Evolutionary conservation across 2,797 vertebrate genomes (phyloP), one percentile per base, ranked within the genome.

Genomic region (Xenopus petersii): DNA sequence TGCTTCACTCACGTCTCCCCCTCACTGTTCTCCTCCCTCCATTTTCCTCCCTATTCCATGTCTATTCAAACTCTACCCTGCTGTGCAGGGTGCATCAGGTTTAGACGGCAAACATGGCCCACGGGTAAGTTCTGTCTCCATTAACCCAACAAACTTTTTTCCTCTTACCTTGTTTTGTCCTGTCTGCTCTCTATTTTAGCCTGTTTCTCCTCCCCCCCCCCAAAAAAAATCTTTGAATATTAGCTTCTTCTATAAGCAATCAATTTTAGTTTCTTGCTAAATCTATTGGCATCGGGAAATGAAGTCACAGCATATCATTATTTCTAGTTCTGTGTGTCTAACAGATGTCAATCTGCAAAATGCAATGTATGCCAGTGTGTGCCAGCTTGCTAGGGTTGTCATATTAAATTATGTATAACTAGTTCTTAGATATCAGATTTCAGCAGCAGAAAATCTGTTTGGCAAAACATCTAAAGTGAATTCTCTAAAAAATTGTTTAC

Each of bases 31-130:
- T 70, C 60, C 68, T 76, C 76, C 86, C 80, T 84, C 87, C 87
- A 83, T 85, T 85, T 60, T 76, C 84, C 88, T 80, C 81, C 85
- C 82, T 81, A 86, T 81, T 87, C 90, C 91, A 92, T 88, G 89
- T 89, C 86, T 93, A 85, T 87, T 85, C 91, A 94, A 49, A 93
- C 89, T 94, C 84, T 93, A 92, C 89, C 92, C 82, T 26, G 85
- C 93, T 88, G 89, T 94, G 88, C 96, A 99, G 97, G 97, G 97
- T 93, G 96, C 97, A 93, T 98, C 98, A 95, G 97, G 97, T 94
- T 98, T 99, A 95, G 97, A 98, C 93, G 97, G 97, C 94, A 96
- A 94, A 89, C 94, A 96, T 84, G 97, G 97, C 93, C 94, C 95
- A 94, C 94, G 94, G 96, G 97, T 99, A 96, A 99, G 97, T 99